Base-by-base conservation (phyloP, 2,113 vertebrate genomes). In the Mormyrus iriodes region DNA sequence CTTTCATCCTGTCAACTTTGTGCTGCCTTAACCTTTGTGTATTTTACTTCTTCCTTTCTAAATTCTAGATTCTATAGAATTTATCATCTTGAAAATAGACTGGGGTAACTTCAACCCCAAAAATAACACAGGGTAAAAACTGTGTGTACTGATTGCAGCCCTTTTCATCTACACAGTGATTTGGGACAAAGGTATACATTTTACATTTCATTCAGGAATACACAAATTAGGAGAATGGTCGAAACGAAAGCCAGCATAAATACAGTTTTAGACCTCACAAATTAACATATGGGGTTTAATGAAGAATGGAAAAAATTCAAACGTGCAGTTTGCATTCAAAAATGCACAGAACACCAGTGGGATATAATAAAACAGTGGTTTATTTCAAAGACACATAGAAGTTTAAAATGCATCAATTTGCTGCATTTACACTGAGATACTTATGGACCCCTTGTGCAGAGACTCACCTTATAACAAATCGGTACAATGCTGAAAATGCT, bases 331-430 rank as follows among this genome's bases (percentile, higher is more conserved):
- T 27, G 5, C 27, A 27, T 49, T 85, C 15, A 85, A 51, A 17
- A 85, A 85, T 49, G 44, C 83, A 85, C 83, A 27, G 44, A 85
- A 85, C 44, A 85, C 44, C 83, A 85, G 83, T 51, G 44, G 44
- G 83, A 49, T 85, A 44, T 88, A 76, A 88, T 49, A 88, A 79
- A 79, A 76, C 7, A 49, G 10, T 27, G 65, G 46, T 88, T 88
- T 88, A 88, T 88, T 88, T 76, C 48, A 88, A 88, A 88, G 87
- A 88, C 65, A 88, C 48, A 24, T 65, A 55, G 49, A 69, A 69
- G 58, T 52, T 88, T 52, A 48, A 69, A 88, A 88, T 51, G 87
- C 87, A 88, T 88, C 48, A 65, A 76, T 79, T 69, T 44, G 42
- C 61, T 31, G 31, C 42, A 48, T 88, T 73, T 51, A 52, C 46